A percentile compares a stretch with the other conserved stretches of the same genome.
These are phyloP conservation scores for Parazoanthus swiftii DNA, from an alignment of 92 coral and sea anemone species.

Conservation along the genomic window DNA sequence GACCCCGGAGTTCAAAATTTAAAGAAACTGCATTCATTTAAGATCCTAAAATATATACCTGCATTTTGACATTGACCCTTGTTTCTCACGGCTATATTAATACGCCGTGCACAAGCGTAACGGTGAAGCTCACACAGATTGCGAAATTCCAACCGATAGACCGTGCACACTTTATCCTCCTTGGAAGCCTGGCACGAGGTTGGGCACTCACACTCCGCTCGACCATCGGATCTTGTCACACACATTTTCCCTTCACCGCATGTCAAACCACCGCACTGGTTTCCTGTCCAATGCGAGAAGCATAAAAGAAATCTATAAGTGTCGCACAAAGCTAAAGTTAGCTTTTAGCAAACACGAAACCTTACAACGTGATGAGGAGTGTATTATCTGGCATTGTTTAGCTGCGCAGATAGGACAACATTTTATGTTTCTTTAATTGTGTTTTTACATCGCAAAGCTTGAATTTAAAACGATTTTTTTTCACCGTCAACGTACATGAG, in stretches of 20 bases:
- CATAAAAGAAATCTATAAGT: too few relatives aligned
- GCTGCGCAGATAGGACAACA: too few relatives aligned
- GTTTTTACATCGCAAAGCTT: too few relatives aligned
- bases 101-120: constrained; percentile 47
- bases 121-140: constrained; percentile 56
- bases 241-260: constrained; percentile 59
- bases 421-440: too few relatives aligned
- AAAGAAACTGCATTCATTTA: too few relatives aligned
- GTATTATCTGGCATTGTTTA: too few relatives aligned
- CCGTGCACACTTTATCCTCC: constrained; percentile 54
- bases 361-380: neutral
- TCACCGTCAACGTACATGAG: too few relatives aligned
- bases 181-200: constrained; percentile 29
- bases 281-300: neutral
- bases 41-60: neutral
- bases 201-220: constrained; percentile 52
- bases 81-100: constrained; percentile 50
- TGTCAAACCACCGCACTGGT: constrained; percentile 24
- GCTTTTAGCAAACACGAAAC: neutral
- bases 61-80: constrained; percentile 44
- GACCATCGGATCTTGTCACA: constrained; percentile 29
- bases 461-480: too few relatives aligned
- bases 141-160: constrained; percentile 44
- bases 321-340: neutral
- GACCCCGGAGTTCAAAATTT: too few relatives aligned